A percentile compares a stretch with the other conserved stretches of the same genome.
phyloP scores from a whole-genome alignment of 2,797 vertebrate genomes.

The Urocyon cinereoargenteus region DNA sequence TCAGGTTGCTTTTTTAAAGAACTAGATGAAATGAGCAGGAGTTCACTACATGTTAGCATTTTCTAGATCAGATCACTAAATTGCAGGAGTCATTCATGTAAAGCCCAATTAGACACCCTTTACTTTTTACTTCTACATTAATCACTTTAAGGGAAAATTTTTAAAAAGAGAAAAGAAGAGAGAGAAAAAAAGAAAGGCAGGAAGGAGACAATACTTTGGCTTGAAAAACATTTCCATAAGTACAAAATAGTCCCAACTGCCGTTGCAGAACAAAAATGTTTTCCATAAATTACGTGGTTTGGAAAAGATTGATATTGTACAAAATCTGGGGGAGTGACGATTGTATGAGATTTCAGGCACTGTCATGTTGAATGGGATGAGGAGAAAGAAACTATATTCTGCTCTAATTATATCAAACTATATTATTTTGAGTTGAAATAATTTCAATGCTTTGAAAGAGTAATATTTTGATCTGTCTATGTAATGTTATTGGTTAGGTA shows the following conservation, averaged over 20 bases:
- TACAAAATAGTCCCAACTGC: slow-evolving; percentile 25
- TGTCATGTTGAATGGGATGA: slow-evolving; percentile 70
- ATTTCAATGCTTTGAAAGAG: slow-evolving; percentile 59
- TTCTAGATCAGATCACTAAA: slow-evolving; percentile 41
- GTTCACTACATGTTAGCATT: neutral
- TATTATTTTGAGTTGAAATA: slow-evolving; percentile 64
- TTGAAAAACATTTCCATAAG: neutral
- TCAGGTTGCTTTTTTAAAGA: neutral
- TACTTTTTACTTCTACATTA: neutral
- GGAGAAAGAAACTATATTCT: slow-evolving; percentile 57
- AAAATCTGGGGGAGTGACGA: slow-evolving; percentile 62
- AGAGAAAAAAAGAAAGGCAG: slow-evolving; percentile 12
- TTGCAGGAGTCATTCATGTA: slow-evolving; percentile 35
- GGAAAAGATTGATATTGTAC: slow-evolving; percentile 41
- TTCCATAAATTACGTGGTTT: slow-evolving; percentile 46
- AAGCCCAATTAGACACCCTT: neutral
- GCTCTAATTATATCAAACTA: slow-evolving; percentile 66
- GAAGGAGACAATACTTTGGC: neutral
- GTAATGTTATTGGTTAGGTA: slow-evolving; percentile 55
- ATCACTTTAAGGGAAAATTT: neutral
- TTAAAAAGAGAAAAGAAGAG: neutral
- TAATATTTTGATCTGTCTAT: slow-evolving; percentile 71
- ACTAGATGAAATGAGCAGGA: slow-evolving; percentile 13
- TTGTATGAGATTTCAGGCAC: slow-evolving; percentile 62
- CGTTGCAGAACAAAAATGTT: slow-evolving; percentile 56